Evolutionary conservation across 2,113 vertebrate species (phyloP).

Genomic region (Macquaria australasica): DNA sequence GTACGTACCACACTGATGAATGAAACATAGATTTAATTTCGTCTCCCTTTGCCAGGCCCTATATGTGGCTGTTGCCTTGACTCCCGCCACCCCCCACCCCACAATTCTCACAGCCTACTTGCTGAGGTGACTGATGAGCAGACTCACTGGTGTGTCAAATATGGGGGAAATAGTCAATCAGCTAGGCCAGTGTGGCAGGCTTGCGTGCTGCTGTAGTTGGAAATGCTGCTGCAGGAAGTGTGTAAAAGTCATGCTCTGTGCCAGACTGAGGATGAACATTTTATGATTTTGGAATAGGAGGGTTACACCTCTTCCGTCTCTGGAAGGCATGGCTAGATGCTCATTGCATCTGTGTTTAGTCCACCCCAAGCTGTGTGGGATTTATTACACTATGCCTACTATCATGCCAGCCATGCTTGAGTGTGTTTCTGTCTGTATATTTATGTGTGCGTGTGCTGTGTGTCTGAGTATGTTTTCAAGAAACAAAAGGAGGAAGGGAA

Average conservation of each 20-base stretch:
- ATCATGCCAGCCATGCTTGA: constrained; percentile 23
- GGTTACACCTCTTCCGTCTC: constrained; percentile 55
- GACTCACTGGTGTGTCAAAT: constrained; percentile 77
- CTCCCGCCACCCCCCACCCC: constrained; percentile 13
- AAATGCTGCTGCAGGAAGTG: constrained; percentile 66
- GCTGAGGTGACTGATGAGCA: constrained; percentile 78
- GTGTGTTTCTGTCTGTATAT: constrained; percentile 37
- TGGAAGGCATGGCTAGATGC: constrained; percentile 53
- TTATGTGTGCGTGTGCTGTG: constrained; percentile 22
- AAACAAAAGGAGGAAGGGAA: constrained; percentile 38
- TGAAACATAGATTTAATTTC: constrained; percentile 63
- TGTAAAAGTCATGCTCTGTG: constrained; percentile 62
- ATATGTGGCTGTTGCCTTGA: constrained; percentile 57
- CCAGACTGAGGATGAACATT: constrained; percentile 71
- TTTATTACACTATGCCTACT: constrained; percentile 45
- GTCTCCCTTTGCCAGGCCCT: constrained; percentile 39
- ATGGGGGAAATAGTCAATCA: constrained; percentile 78
- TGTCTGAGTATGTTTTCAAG: constrained; percentile 39
- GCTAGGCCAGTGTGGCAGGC: constrained; percentile 56
- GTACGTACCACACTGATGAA: constrained; percentile 57
- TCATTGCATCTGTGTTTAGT: constrained; percentile 52
- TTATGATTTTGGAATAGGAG: constrained; percentile 62
- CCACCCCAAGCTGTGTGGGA: constrained; percentile 40
- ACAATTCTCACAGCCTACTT: constrained; percentile 62
- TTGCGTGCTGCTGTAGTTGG: constrained; percentile 55